Conservation (phyloP, 2,113 vertebrate genomes). For the Antechinus stuartii region DNA sequence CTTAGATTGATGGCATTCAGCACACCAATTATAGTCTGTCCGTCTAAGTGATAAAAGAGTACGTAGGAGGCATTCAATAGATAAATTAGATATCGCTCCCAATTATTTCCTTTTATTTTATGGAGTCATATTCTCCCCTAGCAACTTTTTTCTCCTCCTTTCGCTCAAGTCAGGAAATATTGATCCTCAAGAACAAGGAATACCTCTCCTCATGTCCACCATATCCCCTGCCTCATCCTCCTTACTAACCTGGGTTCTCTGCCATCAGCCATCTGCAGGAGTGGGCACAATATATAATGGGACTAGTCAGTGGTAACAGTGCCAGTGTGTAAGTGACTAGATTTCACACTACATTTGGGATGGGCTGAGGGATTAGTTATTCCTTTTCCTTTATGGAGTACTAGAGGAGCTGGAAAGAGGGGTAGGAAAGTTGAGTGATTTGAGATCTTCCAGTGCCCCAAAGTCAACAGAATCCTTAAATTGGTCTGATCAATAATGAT, state of each 20-base stretch:
- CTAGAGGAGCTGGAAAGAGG: not conserved
- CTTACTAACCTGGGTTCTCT: constrained; percentile 9
- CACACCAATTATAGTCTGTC: constrained; percentile 88
- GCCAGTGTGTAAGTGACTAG: not conserved
- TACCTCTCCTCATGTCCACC: not conserved
- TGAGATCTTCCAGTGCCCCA: not conserved
- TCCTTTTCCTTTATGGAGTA: not conserved
- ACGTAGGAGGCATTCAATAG: constrained; percentile 84
- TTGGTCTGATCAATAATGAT: not conserved
- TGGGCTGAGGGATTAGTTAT: not conserved
- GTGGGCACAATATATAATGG: not conserved
- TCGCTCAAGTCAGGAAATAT: constrained; percentile 49
- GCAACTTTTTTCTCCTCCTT: constrained; percentile 81
- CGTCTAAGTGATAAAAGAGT: constrained; percentile 88
- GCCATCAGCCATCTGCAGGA: not conserved
- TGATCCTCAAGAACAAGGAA: constrained; percentile 44
- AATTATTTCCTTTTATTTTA: constrained; percentile 86
- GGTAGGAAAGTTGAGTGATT: not conserved
- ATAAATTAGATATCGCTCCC: constrained; percentile 87
- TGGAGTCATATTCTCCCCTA: constrained; percentile 80
- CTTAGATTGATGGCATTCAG: constrained; percentile 87
- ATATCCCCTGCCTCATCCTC: not conserved
- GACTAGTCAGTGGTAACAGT: not conserved
- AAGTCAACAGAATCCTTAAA: not conserved
- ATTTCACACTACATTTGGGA: not conserved